Evolutionary conservation across 2,113 vertebrate species (phyloP), one percentile per base, ranked within the genome.

Genomic region (Sebastes fasciatus): DNA sequence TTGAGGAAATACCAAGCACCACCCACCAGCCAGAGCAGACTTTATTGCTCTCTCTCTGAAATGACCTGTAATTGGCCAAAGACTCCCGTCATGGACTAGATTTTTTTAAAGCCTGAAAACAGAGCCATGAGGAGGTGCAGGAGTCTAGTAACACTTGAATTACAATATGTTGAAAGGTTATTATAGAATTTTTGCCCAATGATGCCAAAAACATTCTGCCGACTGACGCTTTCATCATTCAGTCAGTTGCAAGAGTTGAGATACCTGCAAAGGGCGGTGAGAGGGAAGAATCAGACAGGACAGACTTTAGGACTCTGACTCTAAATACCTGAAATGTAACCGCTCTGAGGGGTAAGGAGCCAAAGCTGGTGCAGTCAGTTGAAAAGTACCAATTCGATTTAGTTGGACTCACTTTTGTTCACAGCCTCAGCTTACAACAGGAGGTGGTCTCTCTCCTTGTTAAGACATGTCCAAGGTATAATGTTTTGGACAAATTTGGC

Each of bases 361-460:
- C 63, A 54, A 34, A 70, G 63, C 48, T 42, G 48, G 51, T 40
- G 46, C 64, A 83, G 17, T 74, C 52, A 63, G 54, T 46, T 46
- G 81, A 85, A 75, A 82, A 79, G 54, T 26, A 46, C 52, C 75
- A 70, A 66, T 74, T 77, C 69, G 58, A 82, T 57, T 11, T n/a
- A 66, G 49, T 34, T 65, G 46, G 74, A 48, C 54, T 79, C 52
- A 51, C 57, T 79, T 80, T 85, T 83, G 46, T 75, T 84, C 62
- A 52, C 52, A 4, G 43, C 26, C 55, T 64, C 57, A 16, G 69
- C 42, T 62, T 52, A 74, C 77, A 76, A 26, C 6, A 26, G 8
- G 21, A 6, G 54, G 40, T n/a, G 40, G 45, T 64, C 65, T 72
- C 42, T 70, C 16, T 67, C 23, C 49, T 77, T 75, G 66, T 86